These are phyloP conservation scores for Montipora capricornis DNA, from an alignment of 64 coral and sea anemone species.

Conservation along the genomic window DNA sequence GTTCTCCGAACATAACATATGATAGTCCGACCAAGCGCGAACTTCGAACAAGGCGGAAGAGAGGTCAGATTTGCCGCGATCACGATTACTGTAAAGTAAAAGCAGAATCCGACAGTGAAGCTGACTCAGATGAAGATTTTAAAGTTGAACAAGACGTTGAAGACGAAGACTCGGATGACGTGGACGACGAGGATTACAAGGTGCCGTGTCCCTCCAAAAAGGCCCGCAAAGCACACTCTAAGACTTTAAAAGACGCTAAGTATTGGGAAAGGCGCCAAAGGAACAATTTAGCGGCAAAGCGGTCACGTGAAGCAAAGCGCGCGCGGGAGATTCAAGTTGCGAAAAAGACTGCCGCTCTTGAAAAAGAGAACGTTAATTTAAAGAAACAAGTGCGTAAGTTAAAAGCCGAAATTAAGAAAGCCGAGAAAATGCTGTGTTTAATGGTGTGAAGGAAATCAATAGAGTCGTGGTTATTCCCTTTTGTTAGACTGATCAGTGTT, in stretches of 20 bases:
- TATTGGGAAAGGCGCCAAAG: slow-evolving; percentile 58
- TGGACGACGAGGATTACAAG: slow-evolving; percentile 2
- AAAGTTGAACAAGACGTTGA: neutral
- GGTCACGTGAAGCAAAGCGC: slow-evolving; percentile 55
- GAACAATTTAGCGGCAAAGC: slow-evolving; percentile 70
- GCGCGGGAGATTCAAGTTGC: slow-evolving; percentile 33
- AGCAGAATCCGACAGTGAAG: neutral
- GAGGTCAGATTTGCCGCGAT: neutral
- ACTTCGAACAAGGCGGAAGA: neutral
- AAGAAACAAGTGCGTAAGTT: slow-evolving; percentile 34
- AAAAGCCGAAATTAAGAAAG: slow-evolving; percentile 6
- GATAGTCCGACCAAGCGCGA: neutral
- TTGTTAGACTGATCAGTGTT: no score
- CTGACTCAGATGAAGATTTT: neutral
- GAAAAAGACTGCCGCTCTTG: slow-evolving; percentile 12
- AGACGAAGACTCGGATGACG: neutral
- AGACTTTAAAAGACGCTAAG: neutral
- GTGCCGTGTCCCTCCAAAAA: neutral
- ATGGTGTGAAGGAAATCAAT: neutral
- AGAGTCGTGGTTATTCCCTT: no score
- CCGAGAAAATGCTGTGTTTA: slow-evolving; percentile 17
- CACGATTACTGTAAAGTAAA: neutral
- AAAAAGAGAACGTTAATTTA: slow-evolving; percentile 57
- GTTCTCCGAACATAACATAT: neutral
- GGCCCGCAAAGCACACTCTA: neutral